Percentiles rank a stretch among this genome's conserved stretches.
These are phyloP conservation scores for Chironomus striatipennis DNA, from an alignment of 1,140 invertebrate species.

Conservation along the genomic window DNA sequence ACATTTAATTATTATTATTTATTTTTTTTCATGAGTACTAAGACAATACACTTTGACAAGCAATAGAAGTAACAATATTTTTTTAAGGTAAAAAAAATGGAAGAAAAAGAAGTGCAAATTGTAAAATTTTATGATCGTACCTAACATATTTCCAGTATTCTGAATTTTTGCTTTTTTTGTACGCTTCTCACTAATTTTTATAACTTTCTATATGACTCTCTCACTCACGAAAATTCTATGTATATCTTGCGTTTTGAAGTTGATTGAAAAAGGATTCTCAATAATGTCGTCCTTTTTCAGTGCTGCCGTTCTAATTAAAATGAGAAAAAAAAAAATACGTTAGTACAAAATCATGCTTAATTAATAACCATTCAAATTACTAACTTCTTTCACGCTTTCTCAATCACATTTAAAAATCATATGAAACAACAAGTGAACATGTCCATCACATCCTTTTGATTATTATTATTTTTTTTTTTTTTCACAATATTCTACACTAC, in stretches of 20 bases:
- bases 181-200: slow-evolving; percentile 22
- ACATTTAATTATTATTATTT: not conserved
- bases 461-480: not conserved
- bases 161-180: slow-evolving; percentile 23
- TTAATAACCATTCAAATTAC: not conserved
- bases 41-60: too few relatives aligned
- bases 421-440: slow-evolving; percentile 9
- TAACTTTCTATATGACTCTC: not conserved
- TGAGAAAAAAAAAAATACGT: not conserved
- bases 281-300: not conserved
- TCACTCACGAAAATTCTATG: too few relatives aligned
- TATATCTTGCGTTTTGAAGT: not conserved
- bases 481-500: not conserved
- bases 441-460: not conserved
- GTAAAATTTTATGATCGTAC: not conserved
- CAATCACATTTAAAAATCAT: not conserved
- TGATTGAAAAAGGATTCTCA: not conserved
- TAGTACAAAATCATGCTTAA: not conserved
- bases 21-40: too few relatives aligned
- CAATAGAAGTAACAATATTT: too few relatives aligned
- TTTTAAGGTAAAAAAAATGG: not conserved
- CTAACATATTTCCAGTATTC: slow-evolving; percentile 18
- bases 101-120: not conserved
- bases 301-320: not conserved
- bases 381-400: not conserved